These are phyloP conservation scores for Leptobrachium ailaonicum DNA, from an alignment of 2,113 vertebrate species.

Conservation along the genomic window DNA sequence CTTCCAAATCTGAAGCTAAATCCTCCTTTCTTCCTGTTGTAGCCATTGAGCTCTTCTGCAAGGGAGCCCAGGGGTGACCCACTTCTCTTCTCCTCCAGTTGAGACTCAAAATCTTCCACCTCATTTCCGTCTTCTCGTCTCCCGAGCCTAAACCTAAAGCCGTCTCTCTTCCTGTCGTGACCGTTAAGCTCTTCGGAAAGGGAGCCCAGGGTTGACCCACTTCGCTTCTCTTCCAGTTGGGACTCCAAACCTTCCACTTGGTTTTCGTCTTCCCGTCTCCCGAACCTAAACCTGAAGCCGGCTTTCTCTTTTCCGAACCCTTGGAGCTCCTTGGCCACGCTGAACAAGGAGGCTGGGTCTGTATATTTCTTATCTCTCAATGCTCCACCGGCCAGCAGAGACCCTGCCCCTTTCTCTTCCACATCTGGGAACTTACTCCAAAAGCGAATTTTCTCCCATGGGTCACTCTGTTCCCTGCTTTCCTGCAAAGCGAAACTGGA, in stretches of 20 bases:
- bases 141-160: slow-evolving; percentile 72
- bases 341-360: slow-evolving; percentile 39
- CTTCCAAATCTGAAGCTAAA: slow-evolving; percentile 73
- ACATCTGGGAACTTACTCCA: not conserved
- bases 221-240: not conserved
- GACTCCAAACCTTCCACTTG: not conserved
- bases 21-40: slow-evolving; percentile 64
- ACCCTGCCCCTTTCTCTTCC: accelerated
- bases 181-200: slow-evolving; percentile 62
- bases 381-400: not conserved
- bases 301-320: not conserved
- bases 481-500: slow-evolving; percentile 53
- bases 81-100: not conserved
- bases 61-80: slow-evolving; percentile 48
- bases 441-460: not conserved
- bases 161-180: slow-evolving; percentile 64
- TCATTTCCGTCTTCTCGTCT: slow-evolving; percentile 38
- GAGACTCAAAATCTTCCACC: not conserved
- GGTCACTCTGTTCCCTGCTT: not conserved
- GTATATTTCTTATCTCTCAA: not conserved
- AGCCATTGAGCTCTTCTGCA: slow-evolving; percentile 62
- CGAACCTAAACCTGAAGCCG: slow-evolving; percentile 29
- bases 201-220: slow-evolving; percentile 29
- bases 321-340: slow-evolving; percentile 52
- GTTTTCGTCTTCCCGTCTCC: not conserved